Evolutionary conservation across 2,797 vertebrate genomes (phyloP).

Genomic region (Okamejei kenojei): DNA sequence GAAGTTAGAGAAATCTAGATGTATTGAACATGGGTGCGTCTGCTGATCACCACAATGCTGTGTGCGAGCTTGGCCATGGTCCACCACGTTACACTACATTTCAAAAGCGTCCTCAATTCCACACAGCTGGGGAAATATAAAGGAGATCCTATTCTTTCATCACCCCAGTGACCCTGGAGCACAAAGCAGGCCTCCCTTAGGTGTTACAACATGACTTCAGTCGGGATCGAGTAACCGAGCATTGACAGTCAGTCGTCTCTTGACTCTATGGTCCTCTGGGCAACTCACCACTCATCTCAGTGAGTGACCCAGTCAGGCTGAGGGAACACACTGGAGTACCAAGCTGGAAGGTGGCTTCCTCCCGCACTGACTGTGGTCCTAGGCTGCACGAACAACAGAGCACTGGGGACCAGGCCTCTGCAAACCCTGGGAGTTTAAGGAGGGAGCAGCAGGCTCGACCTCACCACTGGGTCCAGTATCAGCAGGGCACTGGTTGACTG

Average conservation of each 20-base stretch:
- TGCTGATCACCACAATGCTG: too few relatives aligned
- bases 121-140: too few relatives aligned
- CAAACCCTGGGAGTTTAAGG: too few relatives aligned
- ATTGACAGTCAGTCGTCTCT: not conserved
- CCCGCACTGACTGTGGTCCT: not conserved
- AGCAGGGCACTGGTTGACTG: not conserved
- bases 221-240: not conserved
- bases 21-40: too few relatives aligned
- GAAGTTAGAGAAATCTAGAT: too few relatives aligned
- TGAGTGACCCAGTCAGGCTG: not conserved
- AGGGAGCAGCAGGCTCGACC: too few relatives aligned
- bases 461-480: not conserved
- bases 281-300: not conserved
- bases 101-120: too few relatives aligned
- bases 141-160: not conserved
- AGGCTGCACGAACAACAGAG: not conserved
- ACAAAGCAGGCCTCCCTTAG: not conserved
- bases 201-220: not conserved
- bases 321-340: not conserved
- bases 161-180: not conserved
- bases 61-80: too few relatives aligned
- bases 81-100: too few relatives aligned
- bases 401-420: not conserved
- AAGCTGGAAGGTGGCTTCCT: not conserved
- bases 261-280: not conserved